Evolutionary conservation across 2,888 invertebrate species (phyloP), one percentile per base, ranked within the genome.

Genomic region (Trisateles emortualis): DNA sequence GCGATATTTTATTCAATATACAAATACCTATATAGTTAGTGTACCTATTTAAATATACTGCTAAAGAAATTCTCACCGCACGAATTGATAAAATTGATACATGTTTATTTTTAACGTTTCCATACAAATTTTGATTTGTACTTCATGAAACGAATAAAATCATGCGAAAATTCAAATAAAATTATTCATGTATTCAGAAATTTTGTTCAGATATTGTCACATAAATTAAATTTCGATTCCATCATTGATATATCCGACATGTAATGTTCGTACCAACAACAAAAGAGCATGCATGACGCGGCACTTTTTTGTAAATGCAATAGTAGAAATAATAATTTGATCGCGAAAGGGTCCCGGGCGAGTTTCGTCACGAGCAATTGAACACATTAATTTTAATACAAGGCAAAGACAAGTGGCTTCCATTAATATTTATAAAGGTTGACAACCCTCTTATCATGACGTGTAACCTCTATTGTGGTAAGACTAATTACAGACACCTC

Each of bases 361-460:
- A 73, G 77, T 72, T 26, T 74, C 61, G 68, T 75, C 72, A 64
- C 72, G 50, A 74, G 72, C 83, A 88, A 87, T 84, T 85, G 86
- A 77, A 79, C 76, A 76, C 88, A 90, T 90, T 86, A 86, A 89
- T 91, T 87, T 86, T 79, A 88, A 89, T 88, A 83, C 74, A 74
- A 77, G 71, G 80, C 79, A 84, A 79, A 81, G 79, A 76, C 81
- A 80, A 86, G 78, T 80, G 77, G 67, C 63, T 60, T 75, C 76
- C 78, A 86, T 89, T 86, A 86, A 87, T 88, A 87, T 87, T 86
- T 84, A 88, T 89, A 76, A 82, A 80, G 68, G 71, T 62, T 66
- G 69, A 75, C 81, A 79, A 70, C 66, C 61, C 63, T 24, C 54
- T 59, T 67, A 62, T 64, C 60, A 64, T 54, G 8, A 22, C 40